Evolutionary conservation across 2,888 invertebrate genomes (phyloP).

Genomic region (Creontiades dilutus): DNA sequence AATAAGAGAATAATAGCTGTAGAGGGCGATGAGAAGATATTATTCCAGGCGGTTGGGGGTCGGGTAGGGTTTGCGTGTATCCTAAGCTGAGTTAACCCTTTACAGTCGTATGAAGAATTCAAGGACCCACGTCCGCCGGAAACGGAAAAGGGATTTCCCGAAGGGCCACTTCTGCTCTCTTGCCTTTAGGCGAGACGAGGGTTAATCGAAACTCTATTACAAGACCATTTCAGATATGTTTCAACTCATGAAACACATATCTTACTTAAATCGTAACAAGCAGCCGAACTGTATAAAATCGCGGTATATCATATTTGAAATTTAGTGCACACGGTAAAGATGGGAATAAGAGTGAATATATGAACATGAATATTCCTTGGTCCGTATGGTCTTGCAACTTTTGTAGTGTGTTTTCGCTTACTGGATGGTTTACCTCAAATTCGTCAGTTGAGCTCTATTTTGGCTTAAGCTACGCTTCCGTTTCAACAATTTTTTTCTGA

Average conservation of each 20-base stretch:
- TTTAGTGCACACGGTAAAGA: no score
- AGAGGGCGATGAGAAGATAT: slow-evolving; percentile 4
- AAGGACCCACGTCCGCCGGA: slow-evolving; percentile 22
- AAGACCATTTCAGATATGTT: neutral
- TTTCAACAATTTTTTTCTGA: no score
- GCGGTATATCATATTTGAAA: no score
- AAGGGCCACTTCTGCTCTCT: neutral
- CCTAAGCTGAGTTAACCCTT: slow-evolving; percentile 4
- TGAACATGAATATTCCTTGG: no score
- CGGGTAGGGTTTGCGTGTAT: neutral
- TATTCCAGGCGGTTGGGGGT: neutral
- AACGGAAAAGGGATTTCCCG: slow-evolving; percentile 22
- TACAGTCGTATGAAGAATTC: slow-evolving; percentile 24
- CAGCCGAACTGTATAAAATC: no score
- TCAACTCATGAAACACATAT: neutral
- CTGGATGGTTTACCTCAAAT: no score
- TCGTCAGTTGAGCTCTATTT: no score
- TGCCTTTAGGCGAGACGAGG: neutral
- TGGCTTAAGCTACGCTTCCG: no score
- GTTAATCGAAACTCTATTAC: neutral
- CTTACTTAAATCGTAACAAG: no score
- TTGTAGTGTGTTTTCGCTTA: no score
- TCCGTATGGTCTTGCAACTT: no score
- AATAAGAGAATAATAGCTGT: slow-evolving; percentile 27
- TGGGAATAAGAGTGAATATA: no score